phyloP scores from a whole-genome alignment of 2,113 vertebrate genomes.

The Jacana jacana region DNA sequence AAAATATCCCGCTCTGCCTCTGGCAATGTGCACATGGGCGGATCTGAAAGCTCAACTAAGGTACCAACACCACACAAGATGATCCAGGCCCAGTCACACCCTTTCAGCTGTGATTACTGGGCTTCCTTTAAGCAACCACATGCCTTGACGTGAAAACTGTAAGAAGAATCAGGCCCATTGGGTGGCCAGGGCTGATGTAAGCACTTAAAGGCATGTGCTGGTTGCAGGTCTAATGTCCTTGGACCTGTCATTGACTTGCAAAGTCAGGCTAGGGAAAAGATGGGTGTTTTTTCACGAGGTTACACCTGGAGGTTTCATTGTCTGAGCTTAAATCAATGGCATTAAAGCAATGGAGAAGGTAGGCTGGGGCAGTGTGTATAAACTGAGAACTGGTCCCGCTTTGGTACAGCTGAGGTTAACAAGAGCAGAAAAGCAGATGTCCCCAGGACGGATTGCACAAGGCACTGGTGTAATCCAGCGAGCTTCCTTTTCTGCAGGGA shows the following conservation, averaged over 20 bases:
- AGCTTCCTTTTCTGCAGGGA: neutral
- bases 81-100: neutral
- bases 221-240: neutral
- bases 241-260: neutral
- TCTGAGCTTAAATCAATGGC: neutral
- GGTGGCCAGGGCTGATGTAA: neutral
- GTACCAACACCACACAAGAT: rapidly evolving
- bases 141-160: neutral
- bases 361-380: neutral
- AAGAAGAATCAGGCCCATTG: neutral
- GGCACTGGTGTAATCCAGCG: neutral
- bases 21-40: neutral
- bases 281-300: rapidly evolving
- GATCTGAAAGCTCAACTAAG: neutral
- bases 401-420: neutral
- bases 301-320: neutral
- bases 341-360: neutral
- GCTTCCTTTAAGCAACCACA: neutral
- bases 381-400: neutral
- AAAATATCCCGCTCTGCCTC: neutral
- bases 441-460: neutral
- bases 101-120: neutral
- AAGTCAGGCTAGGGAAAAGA: neutral
- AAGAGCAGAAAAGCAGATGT: neutral
- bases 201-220: neutral